Conservation (phyloP, 1,140 invertebrate species). For the Pentalonia nigronervosa region DNA sequence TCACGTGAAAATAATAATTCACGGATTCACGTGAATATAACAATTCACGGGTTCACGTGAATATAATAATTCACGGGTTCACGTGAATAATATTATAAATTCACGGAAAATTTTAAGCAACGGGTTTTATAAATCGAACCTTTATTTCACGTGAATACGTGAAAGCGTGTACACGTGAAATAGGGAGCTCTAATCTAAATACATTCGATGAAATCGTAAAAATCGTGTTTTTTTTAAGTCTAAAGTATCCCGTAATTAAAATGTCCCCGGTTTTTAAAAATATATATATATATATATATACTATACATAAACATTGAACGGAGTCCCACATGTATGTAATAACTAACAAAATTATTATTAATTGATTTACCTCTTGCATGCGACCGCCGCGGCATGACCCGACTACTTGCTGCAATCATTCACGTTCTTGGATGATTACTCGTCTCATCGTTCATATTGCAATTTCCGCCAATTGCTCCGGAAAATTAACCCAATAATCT, state of each 20-base stretch:
- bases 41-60: too few species aligned
- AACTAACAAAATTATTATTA: not conserved
- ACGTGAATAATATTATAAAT: too few species aligned
- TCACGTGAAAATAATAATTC: too few species aligned
- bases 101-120: too few species aligned
- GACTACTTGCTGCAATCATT: not conserved
- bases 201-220: not conserved
- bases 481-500: slow-evolving; percentile 41
- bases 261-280: not conserved
- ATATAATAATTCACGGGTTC: too few species aligned
- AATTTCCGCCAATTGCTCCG: slow-evolving; percentile 42
- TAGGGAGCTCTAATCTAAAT: too few species aligned
- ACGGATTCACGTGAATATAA: too few species aligned
- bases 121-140: too few species aligned
- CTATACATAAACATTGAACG: not conserved
- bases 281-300: not conserved
- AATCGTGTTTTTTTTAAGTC: not conserved
- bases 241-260: not conserved
- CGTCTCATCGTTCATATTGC: slow-evolving; percentile 32
- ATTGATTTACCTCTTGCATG: not conserved
- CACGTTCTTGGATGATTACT: slow-evolving; percentile 19
- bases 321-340: not conserved
- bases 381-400: not conserved
- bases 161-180: too few species aligned
- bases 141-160: too few species aligned